Conservation (phyloP, 2,888 invertebrate species). For the Sylvicola cinctus region DNA sequence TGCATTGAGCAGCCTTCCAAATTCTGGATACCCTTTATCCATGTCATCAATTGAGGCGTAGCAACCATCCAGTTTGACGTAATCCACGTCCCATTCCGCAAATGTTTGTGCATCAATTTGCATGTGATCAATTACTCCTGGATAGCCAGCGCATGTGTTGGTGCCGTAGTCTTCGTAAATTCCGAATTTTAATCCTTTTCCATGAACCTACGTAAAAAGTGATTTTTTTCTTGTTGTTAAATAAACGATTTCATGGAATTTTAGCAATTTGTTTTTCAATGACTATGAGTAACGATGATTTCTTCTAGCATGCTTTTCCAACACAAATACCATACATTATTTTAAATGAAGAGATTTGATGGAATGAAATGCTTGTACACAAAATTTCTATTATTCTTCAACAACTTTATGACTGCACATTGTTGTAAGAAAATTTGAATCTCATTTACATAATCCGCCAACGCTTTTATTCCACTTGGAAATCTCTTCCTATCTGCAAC, state of each 20-base stretch:
- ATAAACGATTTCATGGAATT: too few relatives aligned
- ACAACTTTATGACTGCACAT: too few relatives aligned
- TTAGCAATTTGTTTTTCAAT: not conserved
- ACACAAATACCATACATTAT: too few relatives aligned
- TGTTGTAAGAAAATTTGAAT: too few relatives aligned
- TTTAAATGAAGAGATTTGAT: not conserved
- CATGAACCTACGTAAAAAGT: conserved; percentile 39
- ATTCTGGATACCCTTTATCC: conserved; percentile 43
- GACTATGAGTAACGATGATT: too few relatives aligned
- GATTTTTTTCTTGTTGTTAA: not conserved
- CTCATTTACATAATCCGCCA: conserved; percentile 44
- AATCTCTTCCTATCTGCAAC: conserved; percentile 45
- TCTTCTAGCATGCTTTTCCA: too few relatives aligned
- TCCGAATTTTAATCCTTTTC: conserved; percentile 50
- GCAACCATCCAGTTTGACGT: conserved; percentile 64
- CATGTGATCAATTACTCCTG: conserved; percentile 43
- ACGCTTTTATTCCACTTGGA: conserved; percentile 45
- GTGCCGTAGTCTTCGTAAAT: conserved; percentile 63
- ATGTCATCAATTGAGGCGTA: conserved; percentile 37
- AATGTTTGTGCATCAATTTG: conserved; percentile 49
- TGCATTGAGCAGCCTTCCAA: conserved; percentile 42
- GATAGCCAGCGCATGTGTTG: conserved; percentile 56
- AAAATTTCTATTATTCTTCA: not conserved
- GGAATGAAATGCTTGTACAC: not conserved
- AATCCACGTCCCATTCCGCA: conserved; percentile 60